phyloP scores from a whole-genome alignment of 2,888 invertebrate genomes.

The Cephonodes hylas region DNA sequence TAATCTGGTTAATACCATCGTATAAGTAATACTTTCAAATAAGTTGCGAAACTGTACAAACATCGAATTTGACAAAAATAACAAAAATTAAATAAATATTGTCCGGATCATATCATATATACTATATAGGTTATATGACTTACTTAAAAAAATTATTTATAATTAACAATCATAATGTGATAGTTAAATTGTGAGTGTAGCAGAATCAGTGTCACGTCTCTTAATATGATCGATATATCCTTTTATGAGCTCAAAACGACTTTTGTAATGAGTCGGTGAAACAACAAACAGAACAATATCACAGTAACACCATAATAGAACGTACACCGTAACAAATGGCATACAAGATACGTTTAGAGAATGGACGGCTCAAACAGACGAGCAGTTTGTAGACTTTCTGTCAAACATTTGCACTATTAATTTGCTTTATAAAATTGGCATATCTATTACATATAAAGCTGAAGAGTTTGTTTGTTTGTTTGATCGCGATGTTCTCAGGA shows the following conservation, averaged over 20 bases:
- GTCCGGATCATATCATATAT: too few relatives aligned
- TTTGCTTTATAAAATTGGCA: not conserved
- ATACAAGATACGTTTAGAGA: slow-evolving; percentile 20
- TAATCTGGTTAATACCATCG: not conserved
- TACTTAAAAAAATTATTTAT: too few relatives aligned
- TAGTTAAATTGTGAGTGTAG: too few relatives aligned
- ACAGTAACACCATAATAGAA: slow-evolving; percentile 22
- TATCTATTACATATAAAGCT: too few relatives aligned
- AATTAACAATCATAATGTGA: too few relatives aligned
- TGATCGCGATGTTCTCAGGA: too few relatives aligned
- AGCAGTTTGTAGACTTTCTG: not conserved
- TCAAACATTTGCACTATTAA: not conserved
- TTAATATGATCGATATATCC: not conserved
- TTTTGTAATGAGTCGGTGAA: slow-evolving; percentile 3
- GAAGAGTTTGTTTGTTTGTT: too few relatives aligned
- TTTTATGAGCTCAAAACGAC: not conserved
- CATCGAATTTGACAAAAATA: too few relatives aligned
- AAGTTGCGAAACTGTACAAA: too few relatives aligned
- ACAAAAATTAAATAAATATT: too few relatives aligned
- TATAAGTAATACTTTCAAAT: not conserved
- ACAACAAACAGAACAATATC: slow-evolving; percentile 12
- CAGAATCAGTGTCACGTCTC: not conserved
- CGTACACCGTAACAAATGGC: slow-evolving; percentile 29
- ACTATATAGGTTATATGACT: too few relatives aligned
- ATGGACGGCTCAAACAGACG: slow-evolving; percentile 11